phyloP scores from a whole-genome alignment of 2,113 vertebrate species.

The Daubentonia madagascariensis region DNA sequence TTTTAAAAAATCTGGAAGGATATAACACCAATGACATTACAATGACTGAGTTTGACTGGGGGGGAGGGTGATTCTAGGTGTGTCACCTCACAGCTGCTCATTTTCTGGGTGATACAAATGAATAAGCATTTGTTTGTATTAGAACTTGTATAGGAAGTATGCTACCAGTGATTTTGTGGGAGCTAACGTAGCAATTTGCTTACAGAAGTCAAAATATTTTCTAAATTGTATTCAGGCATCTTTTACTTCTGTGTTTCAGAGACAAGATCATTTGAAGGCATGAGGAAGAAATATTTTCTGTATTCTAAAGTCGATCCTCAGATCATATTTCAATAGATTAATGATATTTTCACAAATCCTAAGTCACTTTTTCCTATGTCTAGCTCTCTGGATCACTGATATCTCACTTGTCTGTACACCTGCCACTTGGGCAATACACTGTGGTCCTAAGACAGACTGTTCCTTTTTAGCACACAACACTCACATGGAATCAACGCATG shows the following conservation, averaged over 20 bases:
- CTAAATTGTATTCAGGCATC: conserved; percentile 3
- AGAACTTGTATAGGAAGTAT: conserved; percentile 55
- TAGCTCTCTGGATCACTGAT: background rate
- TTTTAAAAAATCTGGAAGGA: conserved; percentile 66
- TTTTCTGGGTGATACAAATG: conserved; percentile 64
- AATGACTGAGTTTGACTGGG: conserved; percentile 29
- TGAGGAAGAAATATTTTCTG: background rate
- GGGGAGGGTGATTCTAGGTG: conserved; percentile 35
- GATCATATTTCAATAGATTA: conserved; percentile 26
- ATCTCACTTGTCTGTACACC: background rate
- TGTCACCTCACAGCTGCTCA: conserved; percentile 37
- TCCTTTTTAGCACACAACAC: background rate
- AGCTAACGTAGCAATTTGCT: conserved; percentile 60
- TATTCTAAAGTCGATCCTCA: conserved; percentile 27
- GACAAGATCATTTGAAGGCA: conserved; percentile 26
- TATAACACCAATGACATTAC: conserved; percentile 55
- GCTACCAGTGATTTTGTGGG: conserved; percentile 1
- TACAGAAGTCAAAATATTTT: conserved; percentile 59
- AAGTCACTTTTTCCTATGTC: background rate
- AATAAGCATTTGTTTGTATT: conserved; percentile 54
- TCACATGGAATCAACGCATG: conserved; percentile 10
- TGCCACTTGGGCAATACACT: background rate
- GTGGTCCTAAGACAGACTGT: background rate
- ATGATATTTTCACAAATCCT: conserved; percentile 23
- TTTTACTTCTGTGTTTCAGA: background rate